These are phyloP conservation scores for Characodon lateralis DNA, from an alignment of 2,797 vertebrate genomes.

Conservation along the genomic window DNA sequence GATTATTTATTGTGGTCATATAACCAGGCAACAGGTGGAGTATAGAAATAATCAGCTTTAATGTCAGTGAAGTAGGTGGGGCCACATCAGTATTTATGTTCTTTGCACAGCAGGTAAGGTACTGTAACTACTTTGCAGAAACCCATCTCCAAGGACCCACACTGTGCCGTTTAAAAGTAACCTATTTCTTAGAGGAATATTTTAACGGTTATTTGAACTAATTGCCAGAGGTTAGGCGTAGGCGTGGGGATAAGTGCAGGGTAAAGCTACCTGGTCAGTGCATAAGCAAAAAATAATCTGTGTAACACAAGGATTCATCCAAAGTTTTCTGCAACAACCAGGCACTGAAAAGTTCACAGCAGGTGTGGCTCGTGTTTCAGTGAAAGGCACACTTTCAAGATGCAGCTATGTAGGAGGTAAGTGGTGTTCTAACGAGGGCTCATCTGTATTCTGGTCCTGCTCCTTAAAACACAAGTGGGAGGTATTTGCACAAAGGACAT, in stretches of 20 bases:
- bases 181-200: background rate
- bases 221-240: background rate
- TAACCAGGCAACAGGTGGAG: background rate
- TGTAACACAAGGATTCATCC: slow-evolving; percentile 19
- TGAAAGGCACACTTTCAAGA: slow-evolving; percentile 28
- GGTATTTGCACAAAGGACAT: slow-evolving; percentile 52
- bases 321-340: slow-evolving; percentile 25
- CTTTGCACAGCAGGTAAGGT: background rate
- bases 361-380: slow-evolving; percentile 50
- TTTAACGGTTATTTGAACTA: background rate
- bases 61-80: background rate
- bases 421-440: slow-evolving; percentile 33
- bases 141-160: background rate
- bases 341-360: slow-evolving; percentile 37
- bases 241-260: slow-evolving; percentile 10
- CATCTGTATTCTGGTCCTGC: slow-evolving; percentile 65
- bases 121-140: background rate
- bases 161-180: background rate
- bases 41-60: background rate
- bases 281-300: too few species aligned
- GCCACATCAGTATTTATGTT: background rate
- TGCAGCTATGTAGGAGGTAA: slow-evolving; percentile 37
- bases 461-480: slow-evolving; percentile 42
- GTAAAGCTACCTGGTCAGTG: slow-evolving; percentile 23
- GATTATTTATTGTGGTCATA: background rate